These are phyloP conservation scores for Tragelaphus buxtoni DNA, from an alignment of 2,113 vertebrate species.

Conservation along the genomic window DNA sequence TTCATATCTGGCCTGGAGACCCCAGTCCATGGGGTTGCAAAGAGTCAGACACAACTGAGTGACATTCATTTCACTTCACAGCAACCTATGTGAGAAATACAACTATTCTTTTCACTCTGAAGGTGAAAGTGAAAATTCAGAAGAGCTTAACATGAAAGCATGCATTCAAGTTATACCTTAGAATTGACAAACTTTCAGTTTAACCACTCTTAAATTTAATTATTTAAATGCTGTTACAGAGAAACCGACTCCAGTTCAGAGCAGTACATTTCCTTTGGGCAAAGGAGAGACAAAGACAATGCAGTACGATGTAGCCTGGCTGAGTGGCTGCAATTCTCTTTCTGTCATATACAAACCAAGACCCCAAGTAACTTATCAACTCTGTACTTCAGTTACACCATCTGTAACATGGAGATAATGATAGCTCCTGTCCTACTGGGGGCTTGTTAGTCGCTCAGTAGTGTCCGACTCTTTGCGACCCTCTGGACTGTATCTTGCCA, in stretches of 20 bases:
- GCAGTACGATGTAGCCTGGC: background rate
- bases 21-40: background rate
- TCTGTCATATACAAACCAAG: background rate
- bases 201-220: background rate
- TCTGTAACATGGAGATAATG: background rate
- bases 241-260: background rate
- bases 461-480: background rate
- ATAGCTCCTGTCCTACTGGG: accelerated
- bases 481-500: background rate
- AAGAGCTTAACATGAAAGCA: background rate
- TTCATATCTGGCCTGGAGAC: background rate
- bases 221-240: background rate
- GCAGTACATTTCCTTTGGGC: background rate
- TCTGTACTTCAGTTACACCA: background rate
- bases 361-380: background rate
- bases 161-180: background rate
- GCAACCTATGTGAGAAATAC: background rate
- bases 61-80: background rate
- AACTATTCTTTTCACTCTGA: background rate
- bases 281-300: background rate
- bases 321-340: no score
- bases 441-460: background rate
- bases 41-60: background rate
- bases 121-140: background rate
- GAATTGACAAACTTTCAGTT: background rate